Percentiles rank a stretch among this genome's conserved stretches.
phyloP scores from a whole-genome alignment of 2,113 vertebrate genomes.

The Scytalopus superciliaris region DNA sequence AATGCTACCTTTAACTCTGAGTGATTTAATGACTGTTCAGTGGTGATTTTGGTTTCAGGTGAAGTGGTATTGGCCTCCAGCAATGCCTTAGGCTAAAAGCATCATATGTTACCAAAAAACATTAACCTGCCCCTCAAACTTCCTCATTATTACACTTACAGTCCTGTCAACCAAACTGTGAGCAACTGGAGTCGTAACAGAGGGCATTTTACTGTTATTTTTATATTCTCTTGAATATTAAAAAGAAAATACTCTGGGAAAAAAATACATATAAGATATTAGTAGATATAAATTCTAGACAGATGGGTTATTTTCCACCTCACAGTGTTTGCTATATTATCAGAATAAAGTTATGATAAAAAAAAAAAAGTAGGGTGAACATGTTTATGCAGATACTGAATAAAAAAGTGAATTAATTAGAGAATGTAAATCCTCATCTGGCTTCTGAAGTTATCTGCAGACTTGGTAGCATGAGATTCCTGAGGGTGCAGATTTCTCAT shows the following conservation, averaged over 20 bases:
- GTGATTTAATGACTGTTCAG: conserved; percentile 65
- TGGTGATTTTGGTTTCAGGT: conserved; percentile 55
- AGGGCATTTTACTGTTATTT: conserved; percentile 47
- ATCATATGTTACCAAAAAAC: conserved; percentile 57
- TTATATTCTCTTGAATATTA: conserved; percentile 50
- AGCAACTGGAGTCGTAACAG: conserved; percentile 14
- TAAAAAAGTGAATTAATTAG: conserved; percentile 5
- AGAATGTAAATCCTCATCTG: neutral
- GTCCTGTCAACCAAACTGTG: conserved; percentile 54
- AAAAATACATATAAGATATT: conserved; percentile 23
- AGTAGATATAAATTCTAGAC: conserved; percentile 24
- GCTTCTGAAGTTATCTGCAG: neutral
- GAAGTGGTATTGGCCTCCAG: conserved; percentile 70
- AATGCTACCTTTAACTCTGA: conserved; percentile 60
- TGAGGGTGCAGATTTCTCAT: neutral
- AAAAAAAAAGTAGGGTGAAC: neutral
- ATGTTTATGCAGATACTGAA: conserved; percentile 7
- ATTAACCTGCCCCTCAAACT: conserved; percentile 55
- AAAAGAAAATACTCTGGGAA: conserved; percentile 23
- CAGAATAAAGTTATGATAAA: conserved; percentile 3
- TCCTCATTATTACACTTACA: conserved; percentile 74
- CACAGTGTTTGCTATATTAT: neutral
- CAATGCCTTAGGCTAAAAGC: conserved; percentile 74
- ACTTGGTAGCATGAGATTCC: neutral
- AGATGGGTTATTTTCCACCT: conserved; percentile 31